Base-by-base conservation (phyloP, 2,888 invertebrate genomes). In the Parnassius smintheus region DNA sequence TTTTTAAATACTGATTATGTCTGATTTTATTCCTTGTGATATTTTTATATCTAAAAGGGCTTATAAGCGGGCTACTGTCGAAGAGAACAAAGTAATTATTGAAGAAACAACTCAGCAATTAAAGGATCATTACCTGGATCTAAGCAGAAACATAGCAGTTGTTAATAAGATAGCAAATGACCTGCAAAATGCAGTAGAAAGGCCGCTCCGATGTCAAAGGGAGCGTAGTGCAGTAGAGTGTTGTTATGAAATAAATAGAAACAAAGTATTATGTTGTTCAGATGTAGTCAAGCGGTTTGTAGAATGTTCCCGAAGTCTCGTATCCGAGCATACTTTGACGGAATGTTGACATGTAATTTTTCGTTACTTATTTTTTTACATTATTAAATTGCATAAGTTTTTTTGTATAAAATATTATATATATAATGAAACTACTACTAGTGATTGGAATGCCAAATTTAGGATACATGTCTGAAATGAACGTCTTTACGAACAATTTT, bases 21-120 rank as follows among this genome's bases (percentile, higher is more conserved):
- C 55, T 13, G n/a, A 61, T 44, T 60, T 54, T 12, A 49, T 49
- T 18, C 42, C 42, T 8, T 25, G 42, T 49, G 42, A 55, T 49
- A 61, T 61, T 41, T 7, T 50, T 42, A 55, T 61, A 55, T 61
- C 60, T 0, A 55, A 61, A 44, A 42, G 13, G 35, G 49, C 13
- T 9, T 55, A 55, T 44, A 22, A 55, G 4, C 54, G 60, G 4
- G 48, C 18, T 42, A 11, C 35, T n/a, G 18, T 22, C 4, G 46
- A 22, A 45, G 25, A 45, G 2, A 46, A 60, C 11, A 41, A 50
- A 0, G 35, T 18, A 12, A 22, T 12, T 18, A 1, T 55, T 3
- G 44, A 54, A 12, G 55, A 61, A 25, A 25, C 49, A 11, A 11
- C 42, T 44, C 10, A 55, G 50, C 55, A 55, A 18, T 55, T 61